Evolutionary conservation across 1,140 invertebrate genomes (phyloP), one percentile per base, ranked within the genome.

Genomic region (Cheumatopsyche charites): DNA sequence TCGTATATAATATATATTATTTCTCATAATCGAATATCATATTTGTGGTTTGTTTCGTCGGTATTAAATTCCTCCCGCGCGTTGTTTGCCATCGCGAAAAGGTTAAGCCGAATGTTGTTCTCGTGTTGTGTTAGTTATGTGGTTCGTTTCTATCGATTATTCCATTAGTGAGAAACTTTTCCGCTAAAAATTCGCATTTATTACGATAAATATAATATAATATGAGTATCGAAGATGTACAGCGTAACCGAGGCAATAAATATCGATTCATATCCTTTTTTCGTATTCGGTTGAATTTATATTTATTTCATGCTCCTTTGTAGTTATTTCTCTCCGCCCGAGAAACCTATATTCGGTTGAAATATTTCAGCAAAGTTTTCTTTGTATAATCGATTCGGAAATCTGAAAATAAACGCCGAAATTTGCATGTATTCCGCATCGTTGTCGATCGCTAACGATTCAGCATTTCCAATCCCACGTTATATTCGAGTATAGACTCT

Each of bases 221-320:
- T 49, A 26, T 12, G 58, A 26, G 23, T 23, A 25, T 62, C 26
- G 26, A 62, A 62, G 23, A 62, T 62, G 26, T 62, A 62, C 26
- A 26, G 23, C 23, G 26, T 62, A 62, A 62, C 23, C 26, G 58
- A 4, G 58, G 58, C 26, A 62, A 62, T 62, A 62, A 62, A 62
- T 62, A 62, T 62, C 58, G 58, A 62, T 62, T 62, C 7, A 36
- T 26, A 62, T 36, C 58, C 7, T 36, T 36, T 62, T 62, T 19
- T 52, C 47, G 45, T 3, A 13, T 13, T 13, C 4, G 45, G 45
- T 17, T 52, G 19, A 52, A 17, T 52, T 52, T 17, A 52, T 52
- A 52, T 52, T 52, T 52, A 52, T 52, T 52, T 52, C 7, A 17
- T 47, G 15, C 9, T 19, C 47, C 19, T 52, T 52, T 19, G 7